Evolutionary conservation across 2,113 vertebrate species (phyloP).

Genomic region (Peromyscus maniculatus): DNA sequence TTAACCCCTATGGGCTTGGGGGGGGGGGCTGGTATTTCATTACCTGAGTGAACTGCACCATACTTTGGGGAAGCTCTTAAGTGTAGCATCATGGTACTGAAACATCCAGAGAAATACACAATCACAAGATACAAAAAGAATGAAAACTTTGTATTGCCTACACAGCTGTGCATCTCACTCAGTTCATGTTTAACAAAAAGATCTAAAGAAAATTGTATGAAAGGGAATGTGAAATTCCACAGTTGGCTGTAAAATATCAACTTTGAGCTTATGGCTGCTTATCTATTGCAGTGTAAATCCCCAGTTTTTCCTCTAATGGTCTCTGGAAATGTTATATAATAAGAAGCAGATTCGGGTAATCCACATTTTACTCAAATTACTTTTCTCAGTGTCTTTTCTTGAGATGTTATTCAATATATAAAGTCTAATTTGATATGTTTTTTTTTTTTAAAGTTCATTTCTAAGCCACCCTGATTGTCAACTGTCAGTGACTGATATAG

Average conservation of each 20-base stretch:
- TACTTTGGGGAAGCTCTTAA: constrained; percentile 13
- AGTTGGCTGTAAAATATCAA: constrained; percentile 51
- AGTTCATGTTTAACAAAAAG: constrained; percentile 43
- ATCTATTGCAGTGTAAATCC: constrained; percentile 68
- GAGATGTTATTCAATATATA: constrained; percentile 66
- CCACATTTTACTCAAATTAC: constrained; percentile 74
- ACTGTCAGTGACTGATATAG: constrained; percentile 65
- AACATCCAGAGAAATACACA: background rate
- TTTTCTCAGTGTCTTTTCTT: constrained; percentile 74
- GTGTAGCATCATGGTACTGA: background rate
- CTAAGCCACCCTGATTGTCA: constrained; percentile 69
- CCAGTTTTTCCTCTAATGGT: constrained; percentile 63
- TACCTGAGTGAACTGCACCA: background rate
- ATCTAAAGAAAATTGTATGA: constrained; percentile 65
- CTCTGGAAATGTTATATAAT: constrained; percentile 72
- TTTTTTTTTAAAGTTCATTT: constrained; percentile 50
- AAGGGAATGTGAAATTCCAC: constrained; percentile 62
- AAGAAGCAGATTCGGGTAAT: constrained; percentile 77
- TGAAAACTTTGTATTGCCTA: background rate
- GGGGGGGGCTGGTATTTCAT: background rate
- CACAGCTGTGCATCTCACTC: background rate
- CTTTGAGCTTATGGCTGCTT: constrained; percentile 48
- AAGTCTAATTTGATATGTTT: constrained; percentile 54
- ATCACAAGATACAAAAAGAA: background rate
- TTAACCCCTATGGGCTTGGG: background rate